phyloP scores from a whole-genome alignment of 2,797 vertebrate genomes.

The Rhinogobio ventralis region DNA sequence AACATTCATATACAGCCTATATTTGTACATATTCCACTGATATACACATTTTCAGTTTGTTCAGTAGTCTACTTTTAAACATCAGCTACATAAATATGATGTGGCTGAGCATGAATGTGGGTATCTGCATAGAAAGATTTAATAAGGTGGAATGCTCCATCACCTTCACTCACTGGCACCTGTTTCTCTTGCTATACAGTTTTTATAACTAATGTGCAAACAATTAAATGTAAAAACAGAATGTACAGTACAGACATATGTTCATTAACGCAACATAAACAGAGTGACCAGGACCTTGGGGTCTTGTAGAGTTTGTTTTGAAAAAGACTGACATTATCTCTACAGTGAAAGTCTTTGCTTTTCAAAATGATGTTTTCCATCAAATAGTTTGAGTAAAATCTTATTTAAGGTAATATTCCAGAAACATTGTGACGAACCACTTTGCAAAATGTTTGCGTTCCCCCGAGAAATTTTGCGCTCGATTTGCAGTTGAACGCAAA shows the following conservation, averaged over 20 bases:
- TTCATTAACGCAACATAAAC: not conserved
- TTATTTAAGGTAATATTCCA: not conserved
- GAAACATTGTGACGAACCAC: not conserved
- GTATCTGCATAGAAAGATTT: slow-evolving; percentile 9
- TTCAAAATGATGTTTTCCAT: not conserved
- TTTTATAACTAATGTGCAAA: not conserved
- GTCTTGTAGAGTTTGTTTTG: not conserved
- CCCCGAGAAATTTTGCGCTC: too few relatives aligned
- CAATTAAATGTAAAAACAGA: not conserved
- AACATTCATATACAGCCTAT: not conserved
- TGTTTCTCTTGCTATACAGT: not conserved
- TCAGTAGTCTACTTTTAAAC: slow-evolving; percentile 44
- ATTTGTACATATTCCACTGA: too few relatives aligned
- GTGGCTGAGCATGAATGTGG: slow-evolving; percentile 18
- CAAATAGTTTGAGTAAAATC: not conserved
- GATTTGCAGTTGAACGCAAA: not conserved
- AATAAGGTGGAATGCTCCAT: not conserved
- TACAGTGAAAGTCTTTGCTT: not conserved
- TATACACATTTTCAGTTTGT: not conserved
- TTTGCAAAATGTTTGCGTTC: too few relatives aligned
- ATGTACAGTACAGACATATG: not conserved
- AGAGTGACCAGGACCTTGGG: not conserved
- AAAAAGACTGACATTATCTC: not conserved
- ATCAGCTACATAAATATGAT: not conserved
- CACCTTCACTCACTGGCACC: not conserved